Percentiles rank a stretch among this genome's conserved stretches.
phyloP scores from a whole-genome alignment of 2,888 invertebrate genomes.

The Trimorus sp. region DNA sequence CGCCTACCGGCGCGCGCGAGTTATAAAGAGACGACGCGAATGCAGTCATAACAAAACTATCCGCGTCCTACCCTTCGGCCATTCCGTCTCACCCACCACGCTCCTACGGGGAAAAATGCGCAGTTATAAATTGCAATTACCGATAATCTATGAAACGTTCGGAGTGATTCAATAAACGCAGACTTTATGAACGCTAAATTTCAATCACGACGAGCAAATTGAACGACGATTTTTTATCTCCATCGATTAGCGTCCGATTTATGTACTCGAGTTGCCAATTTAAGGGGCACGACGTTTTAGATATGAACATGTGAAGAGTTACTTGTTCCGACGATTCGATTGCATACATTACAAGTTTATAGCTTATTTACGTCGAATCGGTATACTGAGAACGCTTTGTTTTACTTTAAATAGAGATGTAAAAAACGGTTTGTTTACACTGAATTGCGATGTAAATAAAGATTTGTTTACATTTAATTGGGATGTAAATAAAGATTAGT shows the following conservation, averaged over 20 bases:
- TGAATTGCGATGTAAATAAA: too few relatives aligned
- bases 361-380: too few relatives aligned
- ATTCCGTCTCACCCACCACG: conserved; percentile 45
- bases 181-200: conserved; percentile 46
- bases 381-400: too few relatives aligned
- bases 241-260: conserved; percentile 9
- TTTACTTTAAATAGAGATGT: too few relatives aligned
- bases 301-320: too few relatives aligned
- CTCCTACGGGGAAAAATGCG: conserved; percentile 33
- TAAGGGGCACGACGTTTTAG: too few relatives aligned
- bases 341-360: too few relatives aligned
- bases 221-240: conserved; percentile 3
- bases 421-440: too few relatives aligned
- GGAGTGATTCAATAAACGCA: conserved; percentile 42
- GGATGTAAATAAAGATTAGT: too few relatives aligned
- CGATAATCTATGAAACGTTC: conserved; percentile 45
- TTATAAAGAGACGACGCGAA: conserved; percentile 44
- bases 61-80: conserved; percentile 50
- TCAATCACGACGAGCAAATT: conserved; percentile 24
- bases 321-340: too few relatives aligned
- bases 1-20: conserved; percentile 45
- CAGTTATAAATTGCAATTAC: conserved; percentile 62
- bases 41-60: conserved; percentile 61
- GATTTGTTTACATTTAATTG: too few relatives aligned
- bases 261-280: neutral